A percentile compares a stretch with the other conserved stretches of the same genome.
These are phyloP conservation scores for Alviniconcha strummeri DNA, from an alignment of 2,888 invertebrate genomes.

Conservation along the genomic window DNA sequence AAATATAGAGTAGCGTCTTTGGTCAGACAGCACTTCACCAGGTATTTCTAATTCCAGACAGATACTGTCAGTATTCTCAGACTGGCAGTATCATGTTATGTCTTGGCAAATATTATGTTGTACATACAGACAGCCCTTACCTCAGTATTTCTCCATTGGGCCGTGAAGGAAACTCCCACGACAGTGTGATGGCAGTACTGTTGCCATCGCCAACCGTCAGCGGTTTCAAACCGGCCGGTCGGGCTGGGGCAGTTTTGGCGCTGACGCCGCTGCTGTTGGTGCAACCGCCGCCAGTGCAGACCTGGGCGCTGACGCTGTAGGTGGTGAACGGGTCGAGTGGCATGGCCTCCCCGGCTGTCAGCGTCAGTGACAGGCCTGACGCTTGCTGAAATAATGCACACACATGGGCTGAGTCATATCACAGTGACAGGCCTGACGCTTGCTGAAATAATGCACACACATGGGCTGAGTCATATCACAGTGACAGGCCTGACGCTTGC, in stretches of 20 bases:
- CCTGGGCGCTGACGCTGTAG: conserved; percentile 58
- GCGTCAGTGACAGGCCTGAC: conserved; percentile 47
- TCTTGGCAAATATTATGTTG: no score
- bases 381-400: conserved; percentile 30
- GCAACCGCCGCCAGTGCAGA: conserved; percentile 66
- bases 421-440: no score
- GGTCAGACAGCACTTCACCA: no score
- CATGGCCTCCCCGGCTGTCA: conserved; percentile 50
- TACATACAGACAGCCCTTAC: conserved; percentile 39
- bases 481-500: no score
- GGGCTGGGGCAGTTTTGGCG: conserved; percentile 53
- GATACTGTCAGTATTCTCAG: no score
- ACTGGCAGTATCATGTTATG: no score
- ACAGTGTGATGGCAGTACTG: conserved; percentile 53
- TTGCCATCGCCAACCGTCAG: conserved; percentile 44
- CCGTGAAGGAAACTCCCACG: conserved; percentile 56
- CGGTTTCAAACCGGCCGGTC: conserved; percentile 59
- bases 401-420: not conserved
- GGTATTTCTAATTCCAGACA: no score
- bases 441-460: no score
- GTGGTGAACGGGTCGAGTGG: conserved; percentile 55
- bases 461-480: no score
- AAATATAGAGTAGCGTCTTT: no score
- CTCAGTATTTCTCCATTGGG: conserved; percentile 63
- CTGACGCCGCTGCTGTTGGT: conserved; percentile 52